Conservation (phyloP, 1,140 invertebrate genomes). For the Sinella curviseta region DNA sequence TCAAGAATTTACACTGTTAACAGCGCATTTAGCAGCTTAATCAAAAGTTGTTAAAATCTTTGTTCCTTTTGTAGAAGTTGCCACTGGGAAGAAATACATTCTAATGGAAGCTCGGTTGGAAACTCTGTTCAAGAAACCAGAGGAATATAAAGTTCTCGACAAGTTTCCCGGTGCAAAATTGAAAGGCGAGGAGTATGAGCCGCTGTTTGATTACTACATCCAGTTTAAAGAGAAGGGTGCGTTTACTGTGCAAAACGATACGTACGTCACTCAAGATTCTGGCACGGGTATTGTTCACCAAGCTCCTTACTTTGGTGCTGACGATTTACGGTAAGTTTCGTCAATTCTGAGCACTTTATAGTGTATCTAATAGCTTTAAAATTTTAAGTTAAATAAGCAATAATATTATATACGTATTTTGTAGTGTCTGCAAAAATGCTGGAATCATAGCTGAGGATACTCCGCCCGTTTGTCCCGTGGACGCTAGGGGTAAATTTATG, state of each 20-base stretch:
- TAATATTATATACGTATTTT: conserved; percentile 18
- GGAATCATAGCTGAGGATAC: conserved; percentile 82
- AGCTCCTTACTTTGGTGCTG: conserved; percentile 98
- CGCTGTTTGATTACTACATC: conserved; percentile 87
- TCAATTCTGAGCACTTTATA: too few relatives aligned
- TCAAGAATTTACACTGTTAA: conserved; percentile 16
- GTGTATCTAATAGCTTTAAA: neutral
- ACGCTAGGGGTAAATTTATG: conserved; percentile 84
- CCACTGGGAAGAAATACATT: conserved; percentile 74
- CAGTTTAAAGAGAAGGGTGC: conserved; percentile 67
- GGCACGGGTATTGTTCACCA: conserved; percentile 99
- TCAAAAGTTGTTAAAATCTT: too few relatives aligned
- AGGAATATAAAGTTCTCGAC: conserved; percentile 72
- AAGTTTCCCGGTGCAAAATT: conserved; percentile 81
- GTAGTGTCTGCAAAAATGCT: conserved; percentile 74
- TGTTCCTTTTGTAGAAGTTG: conserved; percentile 61
- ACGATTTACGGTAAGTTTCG: conserved; percentile 68
- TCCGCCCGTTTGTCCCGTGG: conserved; percentile 89
- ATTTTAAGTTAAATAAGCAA: neutral
- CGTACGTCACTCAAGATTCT: conserved; percentile 92
- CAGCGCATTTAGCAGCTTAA: too few relatives aligned
- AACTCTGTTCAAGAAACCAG: conserved; percentile 76
- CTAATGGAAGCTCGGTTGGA: conserved; percentile 83
- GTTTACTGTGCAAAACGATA: conserved; percentile 82
- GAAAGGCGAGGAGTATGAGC: conserved; percentile 81